Base-by-base conservation (phyloP, 1,140 invertebrate species). In the Pseudobourletiella spinata region DNA sequence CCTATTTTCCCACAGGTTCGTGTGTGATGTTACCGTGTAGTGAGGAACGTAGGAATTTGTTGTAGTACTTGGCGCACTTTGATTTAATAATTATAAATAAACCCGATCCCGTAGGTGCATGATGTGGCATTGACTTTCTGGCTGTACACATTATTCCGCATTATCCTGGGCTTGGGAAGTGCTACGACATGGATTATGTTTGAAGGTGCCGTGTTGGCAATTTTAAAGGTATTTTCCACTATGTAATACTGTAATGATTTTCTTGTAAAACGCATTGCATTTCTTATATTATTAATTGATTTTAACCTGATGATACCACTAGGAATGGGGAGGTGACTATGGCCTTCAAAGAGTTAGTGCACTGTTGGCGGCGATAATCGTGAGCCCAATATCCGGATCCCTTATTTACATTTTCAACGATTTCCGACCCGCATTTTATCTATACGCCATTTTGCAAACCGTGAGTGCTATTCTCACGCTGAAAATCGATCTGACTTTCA, bases 161-260 rank as follows among this genome's bases (percentile, higher is more conserved):
- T 88, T 2, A 82, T 88, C 63, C 82, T 88, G 46, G 83, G 84
- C 14, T 72, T 78, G 35, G 72, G 74, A 22, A 79, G 85, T 57
- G 86, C 86, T 0, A 88, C 86, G 3, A 82, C 84, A 1, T 87
- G 86, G 69, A 84, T 86, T 3, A 86, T 90, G 83, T 87, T 89
- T 70, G 87, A 89, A 76, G 87, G 87, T 11, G 87, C 87, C 16
- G 85, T 87, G 1, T 84, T 89, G 42, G 85, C 86, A 2, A 85
- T 89, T 69, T 75, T 89, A 25, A 78, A 86, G 46, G 84, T 87
- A 51, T 25, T n/a, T n/a, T n/a, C n/a, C n/a, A n/a, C n/a, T n/a
- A n/a, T n/a, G n/a, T n/a, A n/a, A n/a, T n/a, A n/a, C n/a, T n/a
- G n/a, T n/a, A n/a, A n/a, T n/a, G n/a, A n/a, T n/a, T n/a, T n/a